A percentile compares a stretch with the other conserved stretches of the same genome.
Evolutionary conservation across 2,113 vertebrate species (phyloP).

Genomic region (Actenoides hombroni): DNA sequence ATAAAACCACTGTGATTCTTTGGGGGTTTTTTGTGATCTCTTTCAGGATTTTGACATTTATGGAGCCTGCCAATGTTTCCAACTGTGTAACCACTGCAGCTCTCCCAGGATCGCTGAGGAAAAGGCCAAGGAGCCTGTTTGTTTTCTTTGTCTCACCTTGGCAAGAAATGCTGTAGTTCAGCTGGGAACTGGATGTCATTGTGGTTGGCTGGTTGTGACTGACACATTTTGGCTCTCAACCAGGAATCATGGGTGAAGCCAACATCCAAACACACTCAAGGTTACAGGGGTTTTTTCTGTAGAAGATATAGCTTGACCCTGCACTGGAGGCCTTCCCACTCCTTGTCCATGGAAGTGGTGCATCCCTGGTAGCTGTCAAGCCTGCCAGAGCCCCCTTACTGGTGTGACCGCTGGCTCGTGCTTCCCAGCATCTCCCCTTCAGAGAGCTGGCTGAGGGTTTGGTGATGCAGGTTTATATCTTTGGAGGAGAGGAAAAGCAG

Average conservation of each 20-base stretch:
- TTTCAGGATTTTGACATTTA: background rate
- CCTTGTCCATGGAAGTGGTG: no score
- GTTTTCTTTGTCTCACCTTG: background rate
- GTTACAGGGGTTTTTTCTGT: background rate
- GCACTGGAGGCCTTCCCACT: background rate
- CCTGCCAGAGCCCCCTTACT: background rate
- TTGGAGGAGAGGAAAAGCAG: background rate
- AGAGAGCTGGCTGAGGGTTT: background rate
- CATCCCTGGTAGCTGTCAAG: background rate
- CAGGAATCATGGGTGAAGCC: background rate
- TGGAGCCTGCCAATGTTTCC: background rate
- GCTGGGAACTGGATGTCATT: background rate
- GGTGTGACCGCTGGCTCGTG: fast-evolving
- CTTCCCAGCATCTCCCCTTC: background rate
- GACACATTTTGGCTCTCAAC: background rate
- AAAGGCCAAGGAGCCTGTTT: conserved; percentile 10
- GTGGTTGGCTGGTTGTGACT: background rate
- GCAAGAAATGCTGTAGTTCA: background rate
- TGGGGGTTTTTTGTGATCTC: background rate
- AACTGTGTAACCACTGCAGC: background rate
- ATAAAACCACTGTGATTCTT: background rate
- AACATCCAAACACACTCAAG: background rate
- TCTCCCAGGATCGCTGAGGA: background rate
- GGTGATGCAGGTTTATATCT: background rate
- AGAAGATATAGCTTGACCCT: background rate